phyloP scores from a whole-genome alignment of 2,113 vertebrate species.

The Colinus virginianus region DNA sequence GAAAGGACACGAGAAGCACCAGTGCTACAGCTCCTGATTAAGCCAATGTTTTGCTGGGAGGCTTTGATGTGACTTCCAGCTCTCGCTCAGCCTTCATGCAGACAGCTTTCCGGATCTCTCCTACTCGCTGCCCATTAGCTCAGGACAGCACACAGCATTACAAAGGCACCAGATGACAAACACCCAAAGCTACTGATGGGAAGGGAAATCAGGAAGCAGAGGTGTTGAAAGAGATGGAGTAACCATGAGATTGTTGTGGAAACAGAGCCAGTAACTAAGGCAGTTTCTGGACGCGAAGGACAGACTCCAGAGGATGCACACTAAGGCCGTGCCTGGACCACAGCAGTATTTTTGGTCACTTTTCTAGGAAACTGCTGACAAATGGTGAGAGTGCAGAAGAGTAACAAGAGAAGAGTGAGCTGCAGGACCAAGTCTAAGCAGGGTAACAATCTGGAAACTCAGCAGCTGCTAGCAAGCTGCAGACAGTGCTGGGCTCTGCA shows the following conservation, averaged over 20 bases:
- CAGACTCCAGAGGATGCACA: not conserved
- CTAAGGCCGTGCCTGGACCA: not conserved
- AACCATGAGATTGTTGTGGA: not conserved
- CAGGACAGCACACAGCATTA: fast-evolving
- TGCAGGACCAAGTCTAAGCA: not conserved
- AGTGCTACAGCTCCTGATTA: not conserved
- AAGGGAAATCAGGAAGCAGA: not conserved
- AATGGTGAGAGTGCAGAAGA: not conserved
- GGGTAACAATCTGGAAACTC: not conserved
- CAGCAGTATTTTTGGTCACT: fast-evolving
- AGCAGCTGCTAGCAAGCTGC: not conserved
- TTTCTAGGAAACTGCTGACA: not conserved
- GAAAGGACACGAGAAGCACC: not conserved
- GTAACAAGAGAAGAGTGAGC: not conserved
- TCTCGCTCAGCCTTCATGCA: not conserved
- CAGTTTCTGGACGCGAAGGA: not conserved
- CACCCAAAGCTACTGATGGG: not conserved
- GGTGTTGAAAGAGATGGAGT: not conserved
- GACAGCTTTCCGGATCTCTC: not conserved
- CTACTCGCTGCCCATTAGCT: not conserved
- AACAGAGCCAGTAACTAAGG: not conserved
- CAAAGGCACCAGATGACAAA: not conserved
- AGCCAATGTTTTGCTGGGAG: not conserved
- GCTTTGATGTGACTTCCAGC: not conserved
- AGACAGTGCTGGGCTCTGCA: not conserved